Base-by-base conservation (phyloP, 2,888 invertebrate genomes). In the Macaria liturata region DNA sequence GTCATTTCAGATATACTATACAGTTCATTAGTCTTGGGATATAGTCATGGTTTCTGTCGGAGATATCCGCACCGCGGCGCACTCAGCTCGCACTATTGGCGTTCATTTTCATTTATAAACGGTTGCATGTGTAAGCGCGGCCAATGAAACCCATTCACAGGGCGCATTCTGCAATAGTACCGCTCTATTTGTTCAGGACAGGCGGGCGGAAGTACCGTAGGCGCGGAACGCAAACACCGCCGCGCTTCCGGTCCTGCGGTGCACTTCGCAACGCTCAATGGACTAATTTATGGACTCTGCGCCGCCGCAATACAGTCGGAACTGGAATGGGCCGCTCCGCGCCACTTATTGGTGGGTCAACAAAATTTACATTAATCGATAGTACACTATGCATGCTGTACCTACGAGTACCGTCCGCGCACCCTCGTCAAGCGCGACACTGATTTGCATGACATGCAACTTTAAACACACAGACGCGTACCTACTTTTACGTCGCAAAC, bases 111-210 rank as follows among this genome's bases (percentile, higher is more conserved):
- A 83, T 85, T 74, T 79, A 80, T 82, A 82, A 83, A 83, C 76
- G 79, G 71, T 78, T 75, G 80, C 81, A 80, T 82, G 80, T 72
- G 74, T 50, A 46, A 77, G 72, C 74, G 70, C 73, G 68, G 69
- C 68, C 71, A 76, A 75, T 79, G 78, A 74, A 81, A 76, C 75
- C 78, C 74, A 83, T 78, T 81, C 75, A 76, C 64, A 72, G 76
- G 73, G 69, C 65, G 55, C 55, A 60, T 60, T 60, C 52, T 73
- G 75, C 71, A 72, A 70, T 68, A 70, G 74, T 69, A 74, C 74
- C 80, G 84, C 77, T 84, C 81, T 85, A 86, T 86, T 88, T 86
- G 86, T 82, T 81, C 80, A 74, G 83, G 78, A 79, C 78, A 76
- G 64, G 78, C 78, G 74, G 78, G 74, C 85, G 88, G 88, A 88